Percentiles rank a stretch among this genome's conserved stretches.
Evolutionary conservation across 2,888 invertebrate species (phyloP).

Genomic region (Hybos culiciformis): DNA sequence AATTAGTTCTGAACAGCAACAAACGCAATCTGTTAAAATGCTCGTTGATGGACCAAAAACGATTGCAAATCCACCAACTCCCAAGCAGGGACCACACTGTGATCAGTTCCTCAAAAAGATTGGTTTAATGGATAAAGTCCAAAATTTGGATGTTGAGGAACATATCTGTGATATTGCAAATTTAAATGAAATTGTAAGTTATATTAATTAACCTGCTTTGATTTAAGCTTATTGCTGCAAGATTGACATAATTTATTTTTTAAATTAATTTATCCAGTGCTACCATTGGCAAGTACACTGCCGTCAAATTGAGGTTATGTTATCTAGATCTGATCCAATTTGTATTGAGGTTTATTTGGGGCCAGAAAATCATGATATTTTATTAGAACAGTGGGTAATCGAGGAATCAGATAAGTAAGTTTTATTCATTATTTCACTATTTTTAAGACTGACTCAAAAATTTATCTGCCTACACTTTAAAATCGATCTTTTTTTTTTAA

Average conservation of each 20-base stretch:
- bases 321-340: conserved; percentile 30
- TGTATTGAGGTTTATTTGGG: conserved; percentile 36
- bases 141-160: conserved; percentile 29
- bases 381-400: conserved; percentile 36
- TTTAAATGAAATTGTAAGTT: conserved; percentile 34
- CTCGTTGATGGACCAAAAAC: too few species aligned
- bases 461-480: not conserved
- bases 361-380: conserved; percentile 31
- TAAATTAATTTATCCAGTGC: conserved; percentile 20
- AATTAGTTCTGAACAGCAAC: too few species aligned
- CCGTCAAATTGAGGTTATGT: conserved; percentile 31
- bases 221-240: not conserved
- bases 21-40: too few species aligned
- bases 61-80: conserved; percentile 20
- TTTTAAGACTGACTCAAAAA: too few species aligned
- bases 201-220: not conserved
- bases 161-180: conserved; percentile 37
- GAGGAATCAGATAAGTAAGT: conserved; percentile 32
- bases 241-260: conserved; percentile 1
- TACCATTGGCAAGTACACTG: conserved; percentile 35
- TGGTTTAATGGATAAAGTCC: conserved; percentile 31
- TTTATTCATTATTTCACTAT: too few species aligned
- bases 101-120: conserved; percentile 36
- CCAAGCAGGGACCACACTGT: conserved; percentile 36
- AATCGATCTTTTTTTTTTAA: not conserved